phyloP scores from a whole-genome alignment of 2,888 invertebrate species.

The Harpalus rubripes region DNA sequence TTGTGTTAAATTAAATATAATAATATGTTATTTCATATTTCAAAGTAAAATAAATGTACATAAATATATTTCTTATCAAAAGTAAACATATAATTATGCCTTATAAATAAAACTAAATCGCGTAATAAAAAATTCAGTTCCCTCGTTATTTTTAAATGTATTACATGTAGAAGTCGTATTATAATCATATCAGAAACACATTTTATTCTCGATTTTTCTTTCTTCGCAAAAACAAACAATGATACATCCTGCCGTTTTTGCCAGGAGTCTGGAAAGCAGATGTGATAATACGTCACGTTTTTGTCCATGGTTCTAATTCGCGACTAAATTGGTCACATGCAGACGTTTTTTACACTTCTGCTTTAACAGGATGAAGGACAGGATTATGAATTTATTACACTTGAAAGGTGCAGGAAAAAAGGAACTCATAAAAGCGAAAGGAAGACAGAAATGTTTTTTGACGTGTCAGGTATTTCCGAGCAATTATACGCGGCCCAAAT shows the following conservation, averaged over 20 bases:
- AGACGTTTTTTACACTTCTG: conserved; percentile 5
- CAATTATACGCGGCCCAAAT: too few species aligned
- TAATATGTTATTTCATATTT: conserved; percentile 3
- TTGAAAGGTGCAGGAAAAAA: conserved; percentile 15
- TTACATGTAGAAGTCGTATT: conserved; percentile 28
- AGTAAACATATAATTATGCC: background rate
- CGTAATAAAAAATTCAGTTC: conserved; percentile 1
- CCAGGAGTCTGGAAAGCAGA: conserved; percentile 1
- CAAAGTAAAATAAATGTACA: background rate
- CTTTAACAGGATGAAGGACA: background rate
- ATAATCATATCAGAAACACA: conserved; percentile 45
- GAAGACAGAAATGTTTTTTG: background rate
- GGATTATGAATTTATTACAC: conserved; percentile 55
- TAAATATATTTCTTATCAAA: background rate
- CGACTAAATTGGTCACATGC: conserved; percentile 37
- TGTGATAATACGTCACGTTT: conserved; percentile 45
- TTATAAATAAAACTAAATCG: background rate
- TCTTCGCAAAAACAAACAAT: conserved; percentile 14
- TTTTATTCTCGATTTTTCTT: conserved; percentile 37
- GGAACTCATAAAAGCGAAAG: background rate
- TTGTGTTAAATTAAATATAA: background rate
- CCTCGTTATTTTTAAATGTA: background rate
- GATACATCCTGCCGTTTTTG: conserved; percentile 22
- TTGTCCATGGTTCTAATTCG: conserved; percentile 20
- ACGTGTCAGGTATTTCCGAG: background rate